These are phyloP conservation scores for Coregonus suidteri DNA, from an alignment of 2,797 vertebrate genomes.

Conservation along the genomic window DNA sequence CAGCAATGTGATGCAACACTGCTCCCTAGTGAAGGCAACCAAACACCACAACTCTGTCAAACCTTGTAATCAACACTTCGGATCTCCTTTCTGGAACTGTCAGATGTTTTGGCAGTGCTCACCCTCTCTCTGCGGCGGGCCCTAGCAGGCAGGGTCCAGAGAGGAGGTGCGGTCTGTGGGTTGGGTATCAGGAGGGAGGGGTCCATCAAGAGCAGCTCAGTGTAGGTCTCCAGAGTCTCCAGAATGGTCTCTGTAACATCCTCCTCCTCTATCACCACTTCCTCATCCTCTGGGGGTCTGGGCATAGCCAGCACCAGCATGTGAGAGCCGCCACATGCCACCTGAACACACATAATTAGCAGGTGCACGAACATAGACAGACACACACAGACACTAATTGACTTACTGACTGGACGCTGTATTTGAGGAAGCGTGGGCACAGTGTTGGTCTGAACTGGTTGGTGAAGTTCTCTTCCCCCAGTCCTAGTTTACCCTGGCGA, in stretches of 20 bases:
- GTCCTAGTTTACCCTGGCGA: conserved; percentile 86
- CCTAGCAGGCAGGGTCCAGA: conserved; percentile 72
- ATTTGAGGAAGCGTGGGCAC: conserved; percentile 81
- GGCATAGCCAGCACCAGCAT: conserved; percentile 84
- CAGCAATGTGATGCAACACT: conserved; percentile 36
- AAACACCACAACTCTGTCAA: conserved; percentile 25
- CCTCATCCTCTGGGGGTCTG: conserved; percentile 60
- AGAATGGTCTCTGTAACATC: conserved; percentile 49
- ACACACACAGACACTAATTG: not conserved
- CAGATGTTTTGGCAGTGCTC: conserved; percentile 27
- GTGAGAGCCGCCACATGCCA: conserved; percentile 85
- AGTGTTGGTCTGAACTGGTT: conserved; percentile 87
- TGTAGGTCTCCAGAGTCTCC: conserved; percentile 34
- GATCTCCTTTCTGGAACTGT: not conserved
- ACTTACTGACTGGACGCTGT: conserved; percentile 80
- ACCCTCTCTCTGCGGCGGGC: conserved; percentile 82
- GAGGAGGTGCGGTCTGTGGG: conserved; percentile 39
- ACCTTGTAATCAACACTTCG: not conserved
- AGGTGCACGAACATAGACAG: not conserved
- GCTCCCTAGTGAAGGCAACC: conserved; percentile 36
- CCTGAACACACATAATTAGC: conserved; percentile 57
- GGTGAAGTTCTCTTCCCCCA: conserved; percentile 85
- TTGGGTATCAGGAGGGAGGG: conserved; percentile 39
- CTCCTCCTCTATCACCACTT: conserved; percentile 40
- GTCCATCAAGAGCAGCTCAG: conserved; percentile 47